phyloP scores from a whole-genome alignment of 2,888 invertebrate genomes.

The Pasiphila rectangulata region DNA sequence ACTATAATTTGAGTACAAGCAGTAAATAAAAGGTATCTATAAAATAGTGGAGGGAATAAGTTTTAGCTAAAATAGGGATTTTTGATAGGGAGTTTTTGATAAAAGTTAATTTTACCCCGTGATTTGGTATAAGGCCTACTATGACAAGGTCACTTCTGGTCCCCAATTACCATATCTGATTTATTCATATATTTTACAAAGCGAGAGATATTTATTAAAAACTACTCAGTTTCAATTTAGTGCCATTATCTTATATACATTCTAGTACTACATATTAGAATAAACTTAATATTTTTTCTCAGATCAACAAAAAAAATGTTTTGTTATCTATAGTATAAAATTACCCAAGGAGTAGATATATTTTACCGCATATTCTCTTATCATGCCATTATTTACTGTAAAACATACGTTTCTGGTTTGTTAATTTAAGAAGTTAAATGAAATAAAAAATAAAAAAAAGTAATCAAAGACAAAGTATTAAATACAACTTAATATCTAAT shows the following conservation, averaged over 20 bases:
- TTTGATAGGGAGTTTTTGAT: conserved; percentile 5
- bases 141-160: conserved; percentile 60
- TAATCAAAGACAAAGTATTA: background rate
- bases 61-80: conserved; percentile 19
- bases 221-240: background rate
- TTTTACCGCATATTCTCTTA: too few relatives aligned
- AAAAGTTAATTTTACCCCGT: conserved; percentile 33
- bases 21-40: conserved; percentile 42
- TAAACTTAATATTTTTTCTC: background rate
- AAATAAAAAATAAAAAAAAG: too few relatives aligned
- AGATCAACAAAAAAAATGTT: background rate
- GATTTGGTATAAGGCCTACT: conserved; percentile 52
- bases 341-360: too few relatives aligned
- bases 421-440: too few relatives aligned
- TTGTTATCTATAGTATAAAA: too few relatives aligned
- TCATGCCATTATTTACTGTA: too few relatives aligned
- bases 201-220: background rate
- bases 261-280: too few relatives aligned
- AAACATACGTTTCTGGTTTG: too few relatives aligned
- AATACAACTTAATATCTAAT: too few relatives aligned
- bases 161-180: conserved; percentile 64
- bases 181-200: conserved; percentile 30
- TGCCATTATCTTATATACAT: conserved; percentile 15
- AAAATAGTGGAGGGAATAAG: conserved; percentile 48
- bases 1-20: background rate